Evolutionary conservation across 2,888 invertebrate species (phyloP).

Genomic region (Calliphora vomitoria): DNA sequence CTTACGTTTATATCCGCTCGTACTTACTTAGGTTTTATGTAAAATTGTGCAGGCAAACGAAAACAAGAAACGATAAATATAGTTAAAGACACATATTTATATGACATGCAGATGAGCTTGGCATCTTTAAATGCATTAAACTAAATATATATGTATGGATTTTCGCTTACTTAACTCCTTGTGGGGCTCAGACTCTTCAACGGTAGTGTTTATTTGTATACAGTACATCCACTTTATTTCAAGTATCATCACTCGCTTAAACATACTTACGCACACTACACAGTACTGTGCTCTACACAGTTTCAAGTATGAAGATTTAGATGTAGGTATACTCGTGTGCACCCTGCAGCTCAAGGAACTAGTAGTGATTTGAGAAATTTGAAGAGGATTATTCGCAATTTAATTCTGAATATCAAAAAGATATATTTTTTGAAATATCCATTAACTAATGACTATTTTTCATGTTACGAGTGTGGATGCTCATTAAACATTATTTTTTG

Average conservation of each 20-base stretch:
- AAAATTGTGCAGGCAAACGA: not conserved
- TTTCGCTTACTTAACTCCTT: not conserved
- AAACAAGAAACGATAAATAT: not conserved
- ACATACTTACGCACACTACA: not conserved
- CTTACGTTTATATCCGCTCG: not conserved
- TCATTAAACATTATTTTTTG: too few relatives aligned
- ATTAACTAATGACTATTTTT: too few relatives aligned
- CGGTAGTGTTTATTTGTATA: not conserved
- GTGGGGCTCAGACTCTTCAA: not conserved
- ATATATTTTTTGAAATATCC: too few relatives aligned
- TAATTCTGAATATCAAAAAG: too few relatives aligned
- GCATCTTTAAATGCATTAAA: conserved; percentile 31
- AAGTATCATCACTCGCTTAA: not conserved
- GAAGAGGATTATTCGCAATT: too few relatives aligned
- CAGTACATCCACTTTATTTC: not conserved
- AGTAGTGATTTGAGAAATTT: too few relatives aligned
- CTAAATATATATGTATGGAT: not conserved
- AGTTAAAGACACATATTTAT: conserved; percentile 33
- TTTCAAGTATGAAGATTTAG: not conserved
- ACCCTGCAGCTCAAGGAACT: not conserved
- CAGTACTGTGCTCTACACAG: not conserved
- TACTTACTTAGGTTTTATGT: conserved; percentile 6
- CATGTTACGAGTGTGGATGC: too few relatives aligned
- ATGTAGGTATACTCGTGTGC: too few relatives aligned
- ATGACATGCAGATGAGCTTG: not conserved